Evolutionary conservation across 1,140 invertebrate genomes (phyloP), one percentile per base, ranked within the genome.

Genomic region (Lepidurus packardi): DNA sequence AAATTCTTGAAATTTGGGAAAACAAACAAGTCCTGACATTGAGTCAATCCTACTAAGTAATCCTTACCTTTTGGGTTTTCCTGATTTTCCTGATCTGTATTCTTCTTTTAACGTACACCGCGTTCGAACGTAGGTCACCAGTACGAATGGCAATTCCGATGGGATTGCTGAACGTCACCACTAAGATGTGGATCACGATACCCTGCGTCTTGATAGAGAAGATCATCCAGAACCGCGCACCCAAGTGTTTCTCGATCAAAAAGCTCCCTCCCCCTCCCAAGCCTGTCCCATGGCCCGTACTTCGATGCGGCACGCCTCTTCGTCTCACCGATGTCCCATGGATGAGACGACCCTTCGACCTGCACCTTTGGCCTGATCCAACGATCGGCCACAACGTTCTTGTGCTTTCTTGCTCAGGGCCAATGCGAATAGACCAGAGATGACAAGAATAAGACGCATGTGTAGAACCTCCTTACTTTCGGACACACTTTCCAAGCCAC

Each of bases 361-460:
- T 7, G 53, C 53, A 65, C 53, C 53, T 65, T 65, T 65, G 53
- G 53, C 53, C 53, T 65, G 53, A 65, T 65, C 53, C 53, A 65
- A 65, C 53, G 53, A 65, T 65, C 53, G 53, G 13, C 53, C 53
- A 65, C 13, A 65, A 7, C 53, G 53, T 65, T 65, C 53, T 65
- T 65, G 21, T 21, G 53, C 53, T 34, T 34, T 4, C 34, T 34
- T 34, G 34, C 34, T 4, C 34, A 34, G 34, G 53, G 21, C 53
- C 53, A 65, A 65, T 65, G 53, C 53, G 53, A 21, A 65, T 4
- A 65, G 53, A 65, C 53, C 53, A 65, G 53, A 65, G 9, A 65
- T 11, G 53, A 11, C 53, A 65, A 65, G 53, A 65, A 65, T 13
- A 34, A 65, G 53, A 65, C 53, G 53, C 53, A 65, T 65, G 53